Conservation (phyloP, 2,113 vertebrate genomes). For the Laticauda colubrina region DNA sequence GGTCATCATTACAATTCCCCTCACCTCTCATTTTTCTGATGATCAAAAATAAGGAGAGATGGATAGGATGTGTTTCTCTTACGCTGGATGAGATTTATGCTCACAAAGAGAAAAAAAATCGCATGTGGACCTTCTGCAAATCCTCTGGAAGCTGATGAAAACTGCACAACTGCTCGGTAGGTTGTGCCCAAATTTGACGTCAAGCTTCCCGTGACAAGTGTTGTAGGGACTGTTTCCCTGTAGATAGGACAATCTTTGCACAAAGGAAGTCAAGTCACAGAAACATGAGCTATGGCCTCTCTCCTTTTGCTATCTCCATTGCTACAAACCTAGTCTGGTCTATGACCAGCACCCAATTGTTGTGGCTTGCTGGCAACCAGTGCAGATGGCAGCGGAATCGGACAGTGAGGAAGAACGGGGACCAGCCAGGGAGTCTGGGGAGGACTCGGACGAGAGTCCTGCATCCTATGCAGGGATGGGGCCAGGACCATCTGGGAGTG, state of each 20-base stretch:
- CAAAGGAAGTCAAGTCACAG: neutral
- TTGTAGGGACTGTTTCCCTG: neutral
- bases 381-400: too few species aligned
- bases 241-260: neutral
- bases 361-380: too few species aligned
- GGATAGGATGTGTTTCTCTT: neutral
- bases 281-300: neutral
- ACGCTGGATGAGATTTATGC: neutral
- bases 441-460: too few species aligned
- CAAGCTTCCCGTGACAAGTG: neutral
- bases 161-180: neutral
- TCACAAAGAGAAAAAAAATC: neutral
- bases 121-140: neutral
- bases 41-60: neutral
- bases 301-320: neutral
- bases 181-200: neutral
- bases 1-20: neutral
- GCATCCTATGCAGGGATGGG: too few species aligned
- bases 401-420: too few species aligned
- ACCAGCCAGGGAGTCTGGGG: too few species aligned
- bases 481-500: too few species aligned
- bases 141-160: neutral
- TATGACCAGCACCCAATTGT: neutral
- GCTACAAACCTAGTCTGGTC: neutral
- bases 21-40: neutral